Percentiles rank a stretch among this genome's conserved stretches.
These are phyloP conservation scores for Octodonta nipae DNA, from an alignment of 2,888 invertebrate genomes.

Conservation along the genomic window DNA sequence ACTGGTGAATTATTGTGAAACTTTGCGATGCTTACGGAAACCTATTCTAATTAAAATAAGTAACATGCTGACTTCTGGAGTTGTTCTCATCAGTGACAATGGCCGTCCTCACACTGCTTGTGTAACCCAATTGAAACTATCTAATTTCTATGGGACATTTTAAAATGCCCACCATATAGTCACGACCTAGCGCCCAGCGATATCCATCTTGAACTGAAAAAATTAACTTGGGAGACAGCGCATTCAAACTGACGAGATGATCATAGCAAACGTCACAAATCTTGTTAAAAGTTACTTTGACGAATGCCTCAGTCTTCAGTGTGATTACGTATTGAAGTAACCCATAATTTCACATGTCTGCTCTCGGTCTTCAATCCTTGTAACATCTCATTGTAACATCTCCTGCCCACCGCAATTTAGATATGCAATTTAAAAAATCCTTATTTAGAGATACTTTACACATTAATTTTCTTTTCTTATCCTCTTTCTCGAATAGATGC, in stretches of 20 bases:
- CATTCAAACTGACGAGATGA: neutral
- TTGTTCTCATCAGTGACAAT: constrained; percentile 1
- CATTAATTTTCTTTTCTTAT: no score
- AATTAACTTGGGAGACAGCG: neutral
- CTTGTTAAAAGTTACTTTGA: neutral
- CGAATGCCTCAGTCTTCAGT: neutral
- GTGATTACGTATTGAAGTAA: constrained; percentile 1
- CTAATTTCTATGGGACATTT: constrained; percentile 1
- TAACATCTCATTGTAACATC: no score
- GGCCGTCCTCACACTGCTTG: neutral
- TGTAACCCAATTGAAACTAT: neutral
- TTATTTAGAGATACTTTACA: no score
- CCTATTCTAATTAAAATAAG: neutral
- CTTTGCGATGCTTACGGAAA: constrained; percentile 1
- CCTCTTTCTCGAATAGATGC: no score
- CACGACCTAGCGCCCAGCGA: constrained; percentile 1
- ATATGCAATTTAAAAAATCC: no score
- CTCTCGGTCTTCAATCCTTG: no score
- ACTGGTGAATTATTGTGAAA: neutral
- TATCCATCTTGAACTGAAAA: neutral
- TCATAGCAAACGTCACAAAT: neutral
- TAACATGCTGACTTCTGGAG: constrained; percentile 1
- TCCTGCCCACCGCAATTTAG: no score
- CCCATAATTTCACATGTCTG: no score
- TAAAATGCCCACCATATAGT: neutral